Evolutionary conservation across 2,797 vertebrate genomes (phyloP).

Genomic region (Alfaro cultratus): DNA sequence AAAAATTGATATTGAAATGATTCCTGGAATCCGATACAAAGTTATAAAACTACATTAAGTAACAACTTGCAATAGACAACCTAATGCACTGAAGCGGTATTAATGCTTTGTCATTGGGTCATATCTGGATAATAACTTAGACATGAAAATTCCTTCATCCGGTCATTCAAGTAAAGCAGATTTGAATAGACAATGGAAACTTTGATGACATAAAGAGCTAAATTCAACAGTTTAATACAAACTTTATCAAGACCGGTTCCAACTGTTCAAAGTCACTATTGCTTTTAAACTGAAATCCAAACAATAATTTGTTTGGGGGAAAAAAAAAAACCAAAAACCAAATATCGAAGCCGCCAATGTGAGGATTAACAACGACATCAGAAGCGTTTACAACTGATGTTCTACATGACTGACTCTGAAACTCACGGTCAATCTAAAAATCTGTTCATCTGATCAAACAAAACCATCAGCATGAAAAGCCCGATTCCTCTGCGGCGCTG

Average conservation of each 20-base stretch:
- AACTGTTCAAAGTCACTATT: conserved; percentile 61
- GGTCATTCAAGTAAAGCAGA: background rate
- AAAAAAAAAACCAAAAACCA: conserved; percentile 25
- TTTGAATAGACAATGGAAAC: background rate
- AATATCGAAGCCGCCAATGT: conserved; percentile 59
- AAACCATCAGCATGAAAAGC: conserved; percentile 39
- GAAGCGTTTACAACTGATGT: conserved; percentile 58
- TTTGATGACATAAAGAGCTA: background rate
- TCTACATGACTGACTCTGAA: conserved; percentile 59
- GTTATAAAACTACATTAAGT: background rate
- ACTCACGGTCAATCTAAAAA: conserved; percentile 69
- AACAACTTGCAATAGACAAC: background rate
- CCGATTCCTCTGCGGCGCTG: conserved; percentile 24
- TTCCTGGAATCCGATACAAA: background rate
- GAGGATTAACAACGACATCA: conserved; percentile 56
- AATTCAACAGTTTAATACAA: conserved; percentile 19
- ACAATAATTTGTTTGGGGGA: conserved; percentile 55
- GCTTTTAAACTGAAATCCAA: conserved; percentile 70
- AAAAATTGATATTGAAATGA: background rate
- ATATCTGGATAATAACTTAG: background rate
- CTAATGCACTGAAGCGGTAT: too few species aligned
- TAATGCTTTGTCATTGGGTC: background rate
- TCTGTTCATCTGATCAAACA: conserved; percentile 72
- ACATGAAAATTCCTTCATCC: background rate
- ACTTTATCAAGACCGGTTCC: conserved; percentile 57